Evolutionary conservation across 2,113 vertebrate genomes (phyloP).

Genomic region (Ciconia boyciana): DNA sequence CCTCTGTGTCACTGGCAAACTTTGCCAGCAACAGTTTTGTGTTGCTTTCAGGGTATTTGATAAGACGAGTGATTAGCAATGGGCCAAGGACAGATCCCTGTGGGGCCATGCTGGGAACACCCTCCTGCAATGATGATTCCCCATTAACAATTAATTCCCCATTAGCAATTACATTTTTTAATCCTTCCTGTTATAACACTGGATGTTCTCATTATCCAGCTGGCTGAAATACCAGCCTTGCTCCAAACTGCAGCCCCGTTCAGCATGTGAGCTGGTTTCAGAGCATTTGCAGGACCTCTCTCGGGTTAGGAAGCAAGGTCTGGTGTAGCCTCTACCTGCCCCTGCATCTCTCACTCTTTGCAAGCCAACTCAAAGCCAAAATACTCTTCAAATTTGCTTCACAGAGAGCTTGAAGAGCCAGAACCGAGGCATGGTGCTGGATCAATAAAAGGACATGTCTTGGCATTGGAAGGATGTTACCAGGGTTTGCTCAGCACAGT

Average conservation of each 20-base stretch:
- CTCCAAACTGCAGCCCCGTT: not conserved
- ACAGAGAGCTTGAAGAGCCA: not conserved
- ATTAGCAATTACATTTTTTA: constrained; percentile 51
- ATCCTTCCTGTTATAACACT: constrained; percentile 20
- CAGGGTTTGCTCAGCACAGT: not conserved
- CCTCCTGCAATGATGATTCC: constrained; percentile 25
- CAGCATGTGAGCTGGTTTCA: not conserved
- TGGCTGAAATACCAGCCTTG: not conserved
- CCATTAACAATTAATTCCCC: constrained; percentile 48
- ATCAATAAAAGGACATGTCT: not conserved
- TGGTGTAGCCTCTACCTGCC: not conserved
- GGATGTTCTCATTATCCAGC: constrained; percentile 16
- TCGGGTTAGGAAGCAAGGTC: not conserved
- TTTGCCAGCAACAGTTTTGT: constrained; percentile 40
- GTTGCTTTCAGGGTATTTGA: constrained; percentile 48
- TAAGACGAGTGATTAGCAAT: not conserved
- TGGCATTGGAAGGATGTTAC: not conserved
- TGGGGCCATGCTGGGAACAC: not conserved
- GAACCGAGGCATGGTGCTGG: not conserved
- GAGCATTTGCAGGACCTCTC: not conserved
- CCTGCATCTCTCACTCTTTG: not conserved
- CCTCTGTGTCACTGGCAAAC: not conserved
- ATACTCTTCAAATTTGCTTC: not conserved
- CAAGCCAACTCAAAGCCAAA: not conserved
- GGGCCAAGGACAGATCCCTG: constrained; percentile 7